These are phyloP conservation scores for Hydrophis major DNA, from an alignment of 2,797 vertebrate species.

Conservation along the genomic window DNA sequence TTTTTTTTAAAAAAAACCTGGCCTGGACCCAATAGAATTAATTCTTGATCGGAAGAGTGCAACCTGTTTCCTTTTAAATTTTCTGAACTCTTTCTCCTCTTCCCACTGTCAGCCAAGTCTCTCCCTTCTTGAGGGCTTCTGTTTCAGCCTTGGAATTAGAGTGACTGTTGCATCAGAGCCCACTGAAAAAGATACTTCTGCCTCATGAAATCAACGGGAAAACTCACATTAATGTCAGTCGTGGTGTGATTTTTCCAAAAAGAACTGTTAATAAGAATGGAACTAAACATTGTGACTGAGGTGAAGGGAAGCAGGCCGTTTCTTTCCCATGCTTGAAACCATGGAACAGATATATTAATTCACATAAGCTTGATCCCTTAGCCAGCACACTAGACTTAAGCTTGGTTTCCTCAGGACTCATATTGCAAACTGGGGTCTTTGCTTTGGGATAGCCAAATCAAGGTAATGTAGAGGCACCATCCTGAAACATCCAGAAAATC, in stretches of 20 bases:
- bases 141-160: constrained; percentile 16
- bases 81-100: neutral
- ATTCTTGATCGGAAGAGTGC: neutral
- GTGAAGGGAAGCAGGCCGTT: neutral
- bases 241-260: neutral
- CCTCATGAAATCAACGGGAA: constrained; percentile 13
- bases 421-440: neutral
- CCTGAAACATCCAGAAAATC: neutral
- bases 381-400: neutral
- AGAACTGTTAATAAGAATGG: constrained; percentile 16
- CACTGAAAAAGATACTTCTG: constrained; percentile 11
- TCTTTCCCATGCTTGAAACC: neutral
- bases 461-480: neutral
- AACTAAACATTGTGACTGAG: constrained; percentile 14
- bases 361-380: neutral
- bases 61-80: neutral
- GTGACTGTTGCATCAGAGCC: constrained; percentile 6
- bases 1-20: neutral
- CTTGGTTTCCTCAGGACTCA: constrained; percentile 4
- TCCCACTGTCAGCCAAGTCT: neutral
- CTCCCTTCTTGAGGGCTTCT: neutral
- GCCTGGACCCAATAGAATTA: neutral
- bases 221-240: constrained; percentile 10
- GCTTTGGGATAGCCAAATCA: neutral
- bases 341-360: neutral